These are phyloP conservation scores for Rafetus swinhoei DNA, from an alignment of 2,113 vertebrate genomes.

Conservation along the genomic window DNA sequence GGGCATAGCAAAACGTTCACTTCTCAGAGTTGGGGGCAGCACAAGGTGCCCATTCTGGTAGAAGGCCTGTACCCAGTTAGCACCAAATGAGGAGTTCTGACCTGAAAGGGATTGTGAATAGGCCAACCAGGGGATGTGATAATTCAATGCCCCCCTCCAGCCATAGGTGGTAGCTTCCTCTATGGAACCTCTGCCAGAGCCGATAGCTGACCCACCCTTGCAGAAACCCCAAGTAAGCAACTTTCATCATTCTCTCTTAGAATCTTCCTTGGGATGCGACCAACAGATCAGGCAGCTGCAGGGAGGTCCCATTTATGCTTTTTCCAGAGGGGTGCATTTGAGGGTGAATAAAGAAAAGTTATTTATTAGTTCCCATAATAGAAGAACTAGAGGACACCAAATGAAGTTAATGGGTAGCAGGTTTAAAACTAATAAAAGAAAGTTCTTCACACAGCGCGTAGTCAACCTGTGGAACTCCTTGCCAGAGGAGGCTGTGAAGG, in stretches of 20 bases:
- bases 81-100: background rate
- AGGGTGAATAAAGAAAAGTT: too few relatives aligned
- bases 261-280: background rate
- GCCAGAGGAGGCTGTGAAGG: too few relatives aligned
- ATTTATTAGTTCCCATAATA: too few relatives aligned
- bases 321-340: background rate
- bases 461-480: too few relatives aligned
- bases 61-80: background rate
- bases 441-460: too few relatives aligned
- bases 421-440: too few relatives aligned
- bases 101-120: too few relatives aligned
- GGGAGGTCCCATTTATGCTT: background rate
- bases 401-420: too few relatives aligned
- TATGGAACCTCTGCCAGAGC: background rate
- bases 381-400: too few relatives aligned
- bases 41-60: background rate
- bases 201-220: accelerated
- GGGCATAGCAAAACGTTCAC: background rate
- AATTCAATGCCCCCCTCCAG: too few relatives aligned
- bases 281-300: background rate
- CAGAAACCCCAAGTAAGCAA: background rate
- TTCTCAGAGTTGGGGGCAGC: background rate
- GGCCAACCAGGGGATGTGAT: background rate
- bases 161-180: background rate
- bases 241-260: background rate